phyloP scores from a whole-genome alignment of 2,113 vertebrate genomes.

The Natator depressus region DNA sequence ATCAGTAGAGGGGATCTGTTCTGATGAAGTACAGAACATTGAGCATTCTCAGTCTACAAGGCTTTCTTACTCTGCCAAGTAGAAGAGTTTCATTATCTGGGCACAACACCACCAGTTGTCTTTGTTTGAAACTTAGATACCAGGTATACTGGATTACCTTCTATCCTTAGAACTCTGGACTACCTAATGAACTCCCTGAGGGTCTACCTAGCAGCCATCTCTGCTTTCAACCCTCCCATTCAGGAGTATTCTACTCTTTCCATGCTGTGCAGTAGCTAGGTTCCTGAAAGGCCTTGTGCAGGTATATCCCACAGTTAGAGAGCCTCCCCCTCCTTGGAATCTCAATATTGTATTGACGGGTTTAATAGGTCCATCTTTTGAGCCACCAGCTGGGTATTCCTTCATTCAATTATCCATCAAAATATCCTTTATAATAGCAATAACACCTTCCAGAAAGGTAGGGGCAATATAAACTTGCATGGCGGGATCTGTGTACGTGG shows the following conservation, averaged over 20 bases:
- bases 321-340: not conserved
- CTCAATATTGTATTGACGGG: not conserved
- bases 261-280: not conserved
- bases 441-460: not conserved
- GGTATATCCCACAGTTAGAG: not conserved
- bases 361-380: not conserved
- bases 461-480: not conserved
- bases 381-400: not conserved
- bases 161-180: not conserved
- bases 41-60: not conserved
- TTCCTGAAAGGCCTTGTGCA: not conserved
- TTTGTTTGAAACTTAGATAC: not conserved
- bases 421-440: not conserved
- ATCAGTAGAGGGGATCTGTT: not conserved
- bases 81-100: not conserved
- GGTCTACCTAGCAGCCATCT: not conserved
- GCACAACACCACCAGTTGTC: not conserved
- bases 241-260: not conserved
- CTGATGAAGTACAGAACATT: fast-evolving
- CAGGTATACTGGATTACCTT: not conserved
- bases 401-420: not conserved
- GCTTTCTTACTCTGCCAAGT: not conserved
- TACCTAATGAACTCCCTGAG: not conserved
- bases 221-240: not conserved
- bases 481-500: not conserved